A percentile compares a stretch with the other conserved stretches of the same genome.
These are phyloP conservation scores for Hydrotaea diabolus DNA, from an alignment of 2,888 invertebrate species.

Conservation along the genomic window DNA sequence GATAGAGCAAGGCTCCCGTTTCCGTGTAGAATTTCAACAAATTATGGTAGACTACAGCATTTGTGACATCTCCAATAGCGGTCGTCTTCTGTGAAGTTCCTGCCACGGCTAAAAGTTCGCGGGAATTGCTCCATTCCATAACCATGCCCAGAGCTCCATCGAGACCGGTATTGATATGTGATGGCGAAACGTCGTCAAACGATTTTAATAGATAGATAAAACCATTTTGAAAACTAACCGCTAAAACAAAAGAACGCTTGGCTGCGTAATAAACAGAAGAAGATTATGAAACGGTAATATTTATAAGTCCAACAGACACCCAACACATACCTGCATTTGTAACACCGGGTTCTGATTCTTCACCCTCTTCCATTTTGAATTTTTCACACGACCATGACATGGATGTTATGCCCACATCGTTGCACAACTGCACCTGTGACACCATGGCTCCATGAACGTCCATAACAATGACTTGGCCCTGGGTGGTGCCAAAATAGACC, in stretches of 20 bases:
- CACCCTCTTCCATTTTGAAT: conserved; percentile 98
- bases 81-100: conserved; percentile 83
- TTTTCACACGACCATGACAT: conserved; percentile 99
- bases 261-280: conserved; percentile 76
- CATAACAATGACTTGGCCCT: conserved; percentile 97
- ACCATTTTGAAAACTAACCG: conserved; percentile 94
- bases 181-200: conserved; percentile 96
- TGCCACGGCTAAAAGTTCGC: conserved; percentile 94
- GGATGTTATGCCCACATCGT: conserved; percentile 92
- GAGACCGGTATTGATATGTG: conserved; percentile 89
- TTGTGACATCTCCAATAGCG: conserved; percentile 56
- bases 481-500: conserved; percentile 97
- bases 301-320: background rate
- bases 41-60: conserved; percentile 86
- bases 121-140: conserved; percentile 98
- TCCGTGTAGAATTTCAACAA: conserved; percentile 95
- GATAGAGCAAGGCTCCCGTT: conserved; percentile 90
- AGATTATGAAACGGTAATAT: background rate
- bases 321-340: conserved; percentile 81
- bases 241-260: conserved; percentile 88
- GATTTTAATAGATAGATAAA: conserved; percentile 93
- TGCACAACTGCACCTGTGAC: conserved; percentile 92
- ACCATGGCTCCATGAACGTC: conserved; percentile 98
- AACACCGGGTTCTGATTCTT: conserved; percentile 85
- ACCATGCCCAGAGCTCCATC: conserved; percentile 88